These are phyloP conservation scores for Coturnix japonica DNA, from an alignment of 2,113 vertebrate species.

Conservation along the genomic window DNA sequence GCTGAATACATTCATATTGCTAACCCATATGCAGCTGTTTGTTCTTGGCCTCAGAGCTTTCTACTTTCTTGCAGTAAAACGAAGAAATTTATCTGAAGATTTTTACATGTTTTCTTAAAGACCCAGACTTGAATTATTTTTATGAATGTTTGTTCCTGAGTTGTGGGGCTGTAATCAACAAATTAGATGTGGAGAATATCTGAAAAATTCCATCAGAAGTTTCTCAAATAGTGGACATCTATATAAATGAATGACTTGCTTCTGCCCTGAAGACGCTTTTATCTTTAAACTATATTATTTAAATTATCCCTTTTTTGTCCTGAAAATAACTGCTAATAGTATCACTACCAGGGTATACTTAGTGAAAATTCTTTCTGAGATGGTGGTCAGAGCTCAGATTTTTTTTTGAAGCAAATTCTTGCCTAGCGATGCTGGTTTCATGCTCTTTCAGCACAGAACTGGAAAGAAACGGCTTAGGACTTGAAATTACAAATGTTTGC, in stretches of 20 bases:
- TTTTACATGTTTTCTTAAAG: not conserved
- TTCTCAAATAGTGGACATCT: not conserved
- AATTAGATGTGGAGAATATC: not conserved
- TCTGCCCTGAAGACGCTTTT: conserved; percentile 9
- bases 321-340: not conserved
- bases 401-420: not conserved
- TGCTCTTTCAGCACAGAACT: not conserved
- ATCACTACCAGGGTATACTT: not conserved
- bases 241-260: not conserved
- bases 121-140: not conserved
- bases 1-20: not conserved
- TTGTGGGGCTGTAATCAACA: not conserved
- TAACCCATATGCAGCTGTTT: not conserved
- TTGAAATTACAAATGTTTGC: not conserved
- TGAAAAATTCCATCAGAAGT: not conserved
- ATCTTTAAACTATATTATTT: conserved; percentile 1
- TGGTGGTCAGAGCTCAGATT: not conserved
- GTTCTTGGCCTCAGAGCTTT: not conserved
- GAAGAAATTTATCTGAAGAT: not conserved
- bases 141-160: not conserved
- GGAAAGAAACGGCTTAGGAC: not conserved
- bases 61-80: not conserved
- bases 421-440: not conserved
- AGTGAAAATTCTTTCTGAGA: not conserved
- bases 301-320: not conserved